Percentiles rank a stretch among this genome's conserved stretches.
These are phyloP conservation scores for Tautogolabrus adspersus DNA, from an alignment of 2,113 vertebrate species.

Conservation along the genomic window DNA sequence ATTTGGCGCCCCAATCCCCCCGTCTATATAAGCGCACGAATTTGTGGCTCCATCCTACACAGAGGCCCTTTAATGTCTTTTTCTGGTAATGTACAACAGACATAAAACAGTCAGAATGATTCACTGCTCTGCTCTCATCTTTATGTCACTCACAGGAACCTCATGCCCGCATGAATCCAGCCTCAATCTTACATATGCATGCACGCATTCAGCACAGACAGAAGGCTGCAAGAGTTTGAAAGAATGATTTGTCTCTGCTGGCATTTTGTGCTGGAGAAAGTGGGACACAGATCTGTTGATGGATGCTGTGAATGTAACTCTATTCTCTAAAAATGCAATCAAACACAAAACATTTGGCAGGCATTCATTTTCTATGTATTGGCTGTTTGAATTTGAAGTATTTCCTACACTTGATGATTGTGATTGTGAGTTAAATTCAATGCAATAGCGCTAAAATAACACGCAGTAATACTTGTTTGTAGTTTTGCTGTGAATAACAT, in stretches of 20 bases:
- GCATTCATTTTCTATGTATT: too few species aligned
- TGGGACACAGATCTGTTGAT: constrained; percentile 9
- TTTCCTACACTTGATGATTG: neutral
- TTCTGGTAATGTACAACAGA: constrained; percentile 52
- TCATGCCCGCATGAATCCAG: constrained; percentile 46
- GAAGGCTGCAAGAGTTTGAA: constrained; percentile 26
- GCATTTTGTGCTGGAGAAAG: neutral
- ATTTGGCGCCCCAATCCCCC: constrained; percentile 26
- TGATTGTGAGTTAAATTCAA: neutral
- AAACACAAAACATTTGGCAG: too few species aligned
- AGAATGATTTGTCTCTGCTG: neutral
- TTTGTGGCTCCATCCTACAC: constrained; percentile 43
- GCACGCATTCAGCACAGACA: neutral
- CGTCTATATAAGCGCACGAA: constrained; percentile 12
- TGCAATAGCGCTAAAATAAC: neutral
- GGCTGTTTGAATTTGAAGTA: neutral
- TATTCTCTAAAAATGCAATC: neutral
- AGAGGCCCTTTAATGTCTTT: constrained; percentile 44
- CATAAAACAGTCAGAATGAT: constrained; percentile 50
- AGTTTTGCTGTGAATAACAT: neutral
- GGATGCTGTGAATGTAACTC: neutral
- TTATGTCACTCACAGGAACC: constrained; percentile 64
- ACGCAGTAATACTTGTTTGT: neutral
- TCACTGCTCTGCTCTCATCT: constrained; percentile 43
- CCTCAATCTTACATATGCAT: constrained; percentile 35